phyloP scores from a whole-genome alignment of 2,888 invertebrate genomes.

The Cryptocephalus moraei region DNA sequence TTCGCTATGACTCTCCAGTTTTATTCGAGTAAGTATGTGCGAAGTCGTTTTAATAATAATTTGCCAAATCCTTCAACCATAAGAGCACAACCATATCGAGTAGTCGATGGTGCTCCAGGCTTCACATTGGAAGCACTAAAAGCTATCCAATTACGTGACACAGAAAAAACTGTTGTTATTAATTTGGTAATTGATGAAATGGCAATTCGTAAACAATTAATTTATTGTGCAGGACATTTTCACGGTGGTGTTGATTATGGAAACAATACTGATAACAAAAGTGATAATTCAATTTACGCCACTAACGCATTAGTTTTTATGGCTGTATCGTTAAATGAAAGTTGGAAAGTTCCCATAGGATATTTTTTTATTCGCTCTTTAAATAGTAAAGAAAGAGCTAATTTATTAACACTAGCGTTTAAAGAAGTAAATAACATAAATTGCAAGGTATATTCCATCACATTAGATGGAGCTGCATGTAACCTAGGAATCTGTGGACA shows the following conservation, averaged over 20 bases:
- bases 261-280: background rate
- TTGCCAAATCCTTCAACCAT: background rate
- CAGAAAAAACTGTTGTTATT: background rate
- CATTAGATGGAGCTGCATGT: constrained; percentile 1
- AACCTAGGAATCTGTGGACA: background rate
- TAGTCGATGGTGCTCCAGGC: background rate
- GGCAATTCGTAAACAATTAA: background rate
- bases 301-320: constrained; percentile 1
- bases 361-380: background rate
- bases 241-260: background rate
- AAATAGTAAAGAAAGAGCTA: background rate
- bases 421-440: background rate
- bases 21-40: background rate
- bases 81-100: background rate
- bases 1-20: background rate
- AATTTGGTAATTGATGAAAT: constrained; percentile 1
- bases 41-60: background rate
- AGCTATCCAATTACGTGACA: background rate
- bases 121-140: background rate
- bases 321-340: constrained; percentile 1
- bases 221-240: background rate
- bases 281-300: no score
- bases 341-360: constrained; percentile 1
- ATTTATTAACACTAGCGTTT: background rate
- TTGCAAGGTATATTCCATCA: background rate